A percentile compares a stretch with the other conserved stretches of the same genome.
These are phyloP conservation scores for Cladopsammia gracilis DNA, from an alignment of 64 coral and sea anemone genomes.

Conservation along the genomic window DNA sequence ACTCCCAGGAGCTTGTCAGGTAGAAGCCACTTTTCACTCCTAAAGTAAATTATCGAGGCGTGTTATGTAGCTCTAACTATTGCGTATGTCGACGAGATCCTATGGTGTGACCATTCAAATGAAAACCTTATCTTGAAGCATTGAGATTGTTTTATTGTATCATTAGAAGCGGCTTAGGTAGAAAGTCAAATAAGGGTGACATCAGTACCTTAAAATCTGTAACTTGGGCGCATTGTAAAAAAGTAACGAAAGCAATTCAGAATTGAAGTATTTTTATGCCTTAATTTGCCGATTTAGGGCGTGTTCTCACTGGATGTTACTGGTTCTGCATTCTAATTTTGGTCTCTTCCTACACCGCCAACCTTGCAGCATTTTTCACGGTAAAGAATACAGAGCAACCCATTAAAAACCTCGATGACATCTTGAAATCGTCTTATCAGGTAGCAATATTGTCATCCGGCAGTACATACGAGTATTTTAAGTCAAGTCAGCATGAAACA, in stretches of 20 bases:
- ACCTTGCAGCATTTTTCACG: slow-evolving; percentile 59
- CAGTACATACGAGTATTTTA: slow-evolving; percentile 2
- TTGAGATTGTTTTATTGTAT: too few relatives aligned
- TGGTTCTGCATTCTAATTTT: slow-evolving; percentile 76
- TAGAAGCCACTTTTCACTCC: neutral
- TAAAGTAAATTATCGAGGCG: too few relatives aligned
- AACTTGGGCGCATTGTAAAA: too few relatives aligned
- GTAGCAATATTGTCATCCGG: neutral
- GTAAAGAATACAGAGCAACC: neutral
- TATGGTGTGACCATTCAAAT: too few relatives aligned
- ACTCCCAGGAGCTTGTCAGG: slow-evolving; percentile 67
- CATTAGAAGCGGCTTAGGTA: too few relatives aligned
- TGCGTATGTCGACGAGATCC: too few relatives aligned
- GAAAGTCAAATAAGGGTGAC: too few relatives aligned
- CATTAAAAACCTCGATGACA: slow-evolving; percentile 49
- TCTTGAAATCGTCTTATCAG: neutral
- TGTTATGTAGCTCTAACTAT: too few relatives aligned
- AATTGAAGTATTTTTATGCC: too few relatives aligned
- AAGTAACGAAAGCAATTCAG: too few relatives aligned
- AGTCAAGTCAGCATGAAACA: neutral
- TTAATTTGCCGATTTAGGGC: slow-evolving; percentile 10
- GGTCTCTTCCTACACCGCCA: slow-evolving; percentile 67
- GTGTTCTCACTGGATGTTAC: slow-evolving; percentile 55
- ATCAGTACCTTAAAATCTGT: too few relatives aligned
- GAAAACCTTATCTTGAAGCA: too few relatives aligned